Evolutionary conservation across 1,140 invertebrate species (phyloP), one percentile per base, ranked within the genome.

Genomic region (Hyles euphorbiae): DNA sequence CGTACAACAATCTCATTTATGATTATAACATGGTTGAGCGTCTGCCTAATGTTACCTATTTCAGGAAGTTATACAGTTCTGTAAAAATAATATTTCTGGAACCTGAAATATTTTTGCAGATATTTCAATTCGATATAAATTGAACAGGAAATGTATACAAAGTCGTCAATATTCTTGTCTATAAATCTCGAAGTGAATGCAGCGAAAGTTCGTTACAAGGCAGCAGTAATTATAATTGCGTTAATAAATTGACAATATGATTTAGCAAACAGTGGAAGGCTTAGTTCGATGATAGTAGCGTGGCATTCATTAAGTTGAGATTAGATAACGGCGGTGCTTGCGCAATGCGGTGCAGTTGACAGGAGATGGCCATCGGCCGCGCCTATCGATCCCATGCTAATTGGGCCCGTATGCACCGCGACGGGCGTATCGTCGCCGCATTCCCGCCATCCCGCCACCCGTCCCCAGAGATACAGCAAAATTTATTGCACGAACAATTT

Each of bases 401-500:
- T 86, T 88, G 83, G 83, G 67, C 74, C 74, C 70, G 72, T 74
- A 70, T 67, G 65, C 73, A 58, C 64, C 59, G 67, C 65, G 68
- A 68, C 73, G 65, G 73, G 64, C 76, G 81, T 79, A 83, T 79
- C 81, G 78, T 72, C 79, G 70, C 61, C 76, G 77, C 78, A 84
- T 82, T 83, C 84, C 65, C 79, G 64, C 72, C 72, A 66, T 67
- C 68, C 72, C 72, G 71, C 73, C 80, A 79, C 74, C 74, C 81
- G 76, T 82, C 81, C 71, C 58, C 63, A 67, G 67, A 85, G 85
- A 88, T 86, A 88, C 81, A 81, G 76, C 61, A 56, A 86, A 88
- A 88, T 86, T 88, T 86, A 86, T 88, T 86, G 78, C 85, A 85
- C 83, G 74, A 83, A 88, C 82, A 85, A 86, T 88, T 86, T 85